Evolutionary conservation across 2,888 invertebrate species (phyloP).

Genomic region (Priocnemis perturbator): DNA sequence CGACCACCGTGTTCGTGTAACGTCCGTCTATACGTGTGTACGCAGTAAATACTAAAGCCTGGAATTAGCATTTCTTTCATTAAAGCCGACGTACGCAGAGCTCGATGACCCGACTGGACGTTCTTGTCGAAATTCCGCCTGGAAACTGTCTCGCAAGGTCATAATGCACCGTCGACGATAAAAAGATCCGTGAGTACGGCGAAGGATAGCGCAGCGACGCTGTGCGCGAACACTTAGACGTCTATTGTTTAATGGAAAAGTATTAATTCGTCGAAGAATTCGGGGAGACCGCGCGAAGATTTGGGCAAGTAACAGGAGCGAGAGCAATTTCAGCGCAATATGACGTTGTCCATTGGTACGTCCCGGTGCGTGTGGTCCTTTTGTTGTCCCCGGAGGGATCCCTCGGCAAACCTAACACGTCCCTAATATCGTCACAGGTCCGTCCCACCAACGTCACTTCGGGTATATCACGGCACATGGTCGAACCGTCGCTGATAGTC

Average conservation of each 20-base stretch:
- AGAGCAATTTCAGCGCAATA: conserved; percentile 62
- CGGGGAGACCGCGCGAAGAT: conserved; percentile 28
- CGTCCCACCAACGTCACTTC: conserved; percentile 54
- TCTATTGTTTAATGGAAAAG: too few relatives aligned
- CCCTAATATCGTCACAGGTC: conserved; percentile 69
- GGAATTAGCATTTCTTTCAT: conserved; percentile 31
- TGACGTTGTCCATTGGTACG: conserved; percentile 70
- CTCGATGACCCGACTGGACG: conserved; percentile 3
- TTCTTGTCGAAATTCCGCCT: too few relatives aligned
- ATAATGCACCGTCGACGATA: too few relatives aligned
- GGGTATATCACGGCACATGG: conserved; percentile 59
- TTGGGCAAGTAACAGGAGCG: conserved; percentile 21
- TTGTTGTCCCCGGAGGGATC: conserved; percentile 70
- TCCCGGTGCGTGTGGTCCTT: conserved; percentile 72
- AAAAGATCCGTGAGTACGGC: too few relatives aligned
- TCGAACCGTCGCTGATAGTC: conserved; percentile 60
- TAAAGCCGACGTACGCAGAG: too few relatives aligned
- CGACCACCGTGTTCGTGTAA: conserved; percentile 55
- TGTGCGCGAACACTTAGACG: too few relatives aligned
- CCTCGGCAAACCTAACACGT: conserved; percentile 72
- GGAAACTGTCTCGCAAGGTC: too few relatives aligned
- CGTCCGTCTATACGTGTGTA: conserved; percentile 33
- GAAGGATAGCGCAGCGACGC: too few relatives aligned
- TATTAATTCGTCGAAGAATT: too few relatives aligned
- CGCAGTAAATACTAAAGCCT: conserved; percentile 24